A percentile compares a stretch with the other conserved stretches of the same genome.
These are phyloP conservation scores for Balaeniceps rex DNA, from an alignment of 2,113 vertebrate species.

Conservation along the genomic window DNA sequence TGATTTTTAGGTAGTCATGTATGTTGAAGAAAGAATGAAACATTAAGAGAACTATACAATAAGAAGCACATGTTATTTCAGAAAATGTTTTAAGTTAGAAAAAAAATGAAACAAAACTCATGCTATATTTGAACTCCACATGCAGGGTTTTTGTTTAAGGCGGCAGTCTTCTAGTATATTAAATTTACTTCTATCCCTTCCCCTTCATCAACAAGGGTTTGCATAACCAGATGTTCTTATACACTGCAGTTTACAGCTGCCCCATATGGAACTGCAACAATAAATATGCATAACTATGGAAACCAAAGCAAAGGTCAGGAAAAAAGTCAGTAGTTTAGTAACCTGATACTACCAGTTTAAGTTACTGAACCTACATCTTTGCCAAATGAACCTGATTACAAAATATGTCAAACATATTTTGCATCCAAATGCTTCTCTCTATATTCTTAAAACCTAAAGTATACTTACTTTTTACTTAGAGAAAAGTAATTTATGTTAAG, in stretches of 20 bases:
- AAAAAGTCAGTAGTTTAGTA: neutral
- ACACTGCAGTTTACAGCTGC: neutral
- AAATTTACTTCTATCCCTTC: neutral
- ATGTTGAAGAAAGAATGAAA: neutral
- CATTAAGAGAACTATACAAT: neutral
- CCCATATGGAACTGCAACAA: constrained; percentile 11
- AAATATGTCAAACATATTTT: neutral
- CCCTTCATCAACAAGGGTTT: neutral
- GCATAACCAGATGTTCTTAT: constrained; percentile 16
- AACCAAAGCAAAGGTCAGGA: constrained; percentile 12
- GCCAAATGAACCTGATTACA: neutral
- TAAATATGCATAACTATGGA: constrained; percentile 38
- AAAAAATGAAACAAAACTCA: neutral
- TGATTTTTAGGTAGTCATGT: neutral
- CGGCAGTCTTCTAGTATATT: neutral
- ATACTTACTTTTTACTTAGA: neutral
- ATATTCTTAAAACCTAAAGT: neutral
- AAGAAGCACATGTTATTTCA: neutral
- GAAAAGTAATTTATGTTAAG: neutral
- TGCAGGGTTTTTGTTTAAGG: neutral
- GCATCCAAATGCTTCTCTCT: neutral
- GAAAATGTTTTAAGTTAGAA: neutral
- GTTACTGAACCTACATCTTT: neutral
- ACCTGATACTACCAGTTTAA: neutral
- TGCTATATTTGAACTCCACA: neutral